Base-by-base conservation (phyloP, 2,113 vertebrate genomes). In the Lepus timidus region DNA sequence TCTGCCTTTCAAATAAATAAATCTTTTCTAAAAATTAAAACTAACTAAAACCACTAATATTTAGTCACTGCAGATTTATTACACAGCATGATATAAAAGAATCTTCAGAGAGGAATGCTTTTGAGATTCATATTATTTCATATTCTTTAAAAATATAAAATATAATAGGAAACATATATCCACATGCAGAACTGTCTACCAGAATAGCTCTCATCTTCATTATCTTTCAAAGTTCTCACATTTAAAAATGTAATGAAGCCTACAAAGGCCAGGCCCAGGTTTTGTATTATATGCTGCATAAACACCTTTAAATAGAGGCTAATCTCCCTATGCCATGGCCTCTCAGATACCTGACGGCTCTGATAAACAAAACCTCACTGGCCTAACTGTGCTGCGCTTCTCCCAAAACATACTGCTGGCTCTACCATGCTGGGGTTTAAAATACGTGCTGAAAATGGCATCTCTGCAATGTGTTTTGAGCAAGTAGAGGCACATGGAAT, bases 91-190 rank as follows among this genome's bases (percentile, higher is more conserved):
- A 67, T 51, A 81, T 16, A 88, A 64, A 76, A 85, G 96, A 90
- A 85, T 92, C n/a, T 93, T 95, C 62, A 94, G 93, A 93, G 65
- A 73, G 17, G 33, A 91, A 1, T 88, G 51, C 51, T 91, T 90
- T 91, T 49, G 14, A 52, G 23, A 78, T 80, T 74, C 12, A 79
- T 49, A 64, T 51, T 22, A 85, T 81, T 81, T 95, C 70, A 36
- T 51, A 49, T 65, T 85, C 70, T 89, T 64, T 61, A 67, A 81
- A 90, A 86, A 27, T 64, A 4, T 73, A 76, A 95, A 89, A 65
- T 33, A 65, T 39, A 84, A 85, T 82, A 95, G 62, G 29, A 92
- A 78, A 87, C 17, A 58, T 4, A 64, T 36, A 52, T 3, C 44
- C 55, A 58, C 14, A 58, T 14, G 19, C 1, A 64, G 16, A 49